Base-by-base conservation (phyloP, 64 coral and sea anemone genomes). In the Anthopleura sola region DNA sequence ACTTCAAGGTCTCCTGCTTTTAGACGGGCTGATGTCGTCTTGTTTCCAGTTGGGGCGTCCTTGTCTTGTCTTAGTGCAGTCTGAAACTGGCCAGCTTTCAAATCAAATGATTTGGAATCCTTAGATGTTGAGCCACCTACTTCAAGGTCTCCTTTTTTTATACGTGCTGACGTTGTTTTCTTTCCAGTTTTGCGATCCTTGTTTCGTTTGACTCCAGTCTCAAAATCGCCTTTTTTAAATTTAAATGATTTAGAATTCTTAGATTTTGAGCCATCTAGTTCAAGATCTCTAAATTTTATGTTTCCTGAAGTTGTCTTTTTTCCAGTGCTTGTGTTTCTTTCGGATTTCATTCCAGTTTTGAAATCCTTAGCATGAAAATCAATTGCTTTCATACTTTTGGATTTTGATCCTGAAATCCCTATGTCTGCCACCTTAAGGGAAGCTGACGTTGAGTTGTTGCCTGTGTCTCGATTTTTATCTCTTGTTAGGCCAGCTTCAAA, bases 311-410 rank as follows among this genome's bases (percentile, higher is more conserved):
- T 37, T 2, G 53, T 88, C 11, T 56, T 80, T 0, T 88, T 54
- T 36, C 82, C 82, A 23, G 82, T 60, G 5, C 26, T 60, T 32
- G 28, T 11, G 33, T 84, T 31, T 16, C 21, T 84, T 31, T 86
- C 62, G n/a, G 10, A 64, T 32, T 36, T 32, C 16, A 78, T 20
- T 23, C 50, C 74, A 23, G 86, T 87, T 38, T 53, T 37, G 5
- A 87, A 13, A 78, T 86, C 40, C 0, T 47, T 31, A 20, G 3
- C 23, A 24, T 55, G 7, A 53, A 87, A 55, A 20, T 47, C 74
- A 11, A 87, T 2, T 13, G 86, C 79, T 87, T 87, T 60, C 2
- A 26, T 23, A 44, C 58, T 18, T 71, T 79, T 46, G 0, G 86
- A 87, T 8, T 32, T 79, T 37, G 86, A 80, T 13, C 40, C 74